phyloP scores from a whole-genome alignment of 2,888 invertebrate species.

The Thalpophila matura region DNA sequence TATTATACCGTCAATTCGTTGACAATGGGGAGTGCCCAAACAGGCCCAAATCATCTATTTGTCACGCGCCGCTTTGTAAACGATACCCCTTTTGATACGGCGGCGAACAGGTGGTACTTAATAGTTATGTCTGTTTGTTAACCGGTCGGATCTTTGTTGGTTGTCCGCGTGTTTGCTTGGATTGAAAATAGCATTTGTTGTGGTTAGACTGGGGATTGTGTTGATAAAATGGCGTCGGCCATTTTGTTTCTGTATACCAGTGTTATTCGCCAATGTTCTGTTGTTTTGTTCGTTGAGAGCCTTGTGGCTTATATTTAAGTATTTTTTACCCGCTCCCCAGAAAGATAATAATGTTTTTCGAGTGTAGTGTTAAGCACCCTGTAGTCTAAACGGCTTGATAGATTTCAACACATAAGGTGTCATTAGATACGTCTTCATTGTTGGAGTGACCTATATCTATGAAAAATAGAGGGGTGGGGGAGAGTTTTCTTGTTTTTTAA shows the following conservation, averaged over 20 bases:
- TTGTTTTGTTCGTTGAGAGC: too few relatives aligned
- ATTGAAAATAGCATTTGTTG: constrained; percentile 21
- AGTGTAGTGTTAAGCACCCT: too few relatives aligned
- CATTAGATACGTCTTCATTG: too few relatives aligned
- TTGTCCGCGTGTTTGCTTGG: constrained; percentile 15
- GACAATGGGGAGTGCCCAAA: constrained; percentile 66
- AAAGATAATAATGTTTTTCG: too few relatives aligned
- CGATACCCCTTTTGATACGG: constrained; percentile 59
- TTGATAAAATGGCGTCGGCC: neutral
- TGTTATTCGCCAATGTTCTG: too few relatives aligned
- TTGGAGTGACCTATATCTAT: too few relatives aligned
- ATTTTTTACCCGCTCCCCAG: too few relatives aligned
- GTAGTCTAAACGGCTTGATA: too few relatives aligned
- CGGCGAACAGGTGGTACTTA: constrained; percentile 56
- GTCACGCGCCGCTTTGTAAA: constrained; percentile 68
- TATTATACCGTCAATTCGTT: constrained; percentile 59
- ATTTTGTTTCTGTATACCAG: neutral
- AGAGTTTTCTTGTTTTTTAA: too few relatives aligned
- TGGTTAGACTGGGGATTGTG: neutral
- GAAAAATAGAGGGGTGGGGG: too few relatives aligned
- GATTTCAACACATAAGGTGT: too few relatives aligned
- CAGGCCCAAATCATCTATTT: constrained; percentile 78
- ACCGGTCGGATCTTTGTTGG: constrained; percentile 21
- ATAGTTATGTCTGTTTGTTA: constrained; percentile 45
- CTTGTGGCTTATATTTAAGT: too few relatives aligned